Percentiles rank a stretch among this genome's conserved stretches.
phyloP scores from a whole-genome alignment of 2,797 vertebrate genomes.

The Vireo griseus region DNA sequence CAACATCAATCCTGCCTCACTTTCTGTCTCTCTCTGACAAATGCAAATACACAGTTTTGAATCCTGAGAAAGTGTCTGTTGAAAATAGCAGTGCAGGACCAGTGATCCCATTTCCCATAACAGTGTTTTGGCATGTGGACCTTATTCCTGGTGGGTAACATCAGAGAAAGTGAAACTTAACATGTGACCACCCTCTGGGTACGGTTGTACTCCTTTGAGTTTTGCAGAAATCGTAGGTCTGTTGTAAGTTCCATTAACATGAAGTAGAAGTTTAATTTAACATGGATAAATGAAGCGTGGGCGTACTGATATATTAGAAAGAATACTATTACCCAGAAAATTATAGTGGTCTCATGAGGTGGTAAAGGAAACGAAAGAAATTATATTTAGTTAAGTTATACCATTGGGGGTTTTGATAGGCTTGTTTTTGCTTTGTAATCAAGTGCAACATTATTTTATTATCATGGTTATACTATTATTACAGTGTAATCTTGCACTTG shows the following conservation, averaged over 20 bases:
- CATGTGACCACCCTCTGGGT: neutral
- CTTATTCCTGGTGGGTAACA: neutral
- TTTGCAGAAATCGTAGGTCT: neutral
- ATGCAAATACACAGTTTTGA: neutral
- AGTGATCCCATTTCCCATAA: neutral
- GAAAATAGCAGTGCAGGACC: accelerated
- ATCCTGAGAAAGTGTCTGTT: neutral
- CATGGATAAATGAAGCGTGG: constrained; percentile 30
- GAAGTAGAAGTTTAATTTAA: constrained; percentile 32
- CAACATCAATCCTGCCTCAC: neutral
- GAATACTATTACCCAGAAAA: constrained; percentile 30
- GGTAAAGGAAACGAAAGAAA: constrained; percentile 32
- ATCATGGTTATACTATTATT: neutral
- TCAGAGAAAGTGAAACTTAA: neutral
- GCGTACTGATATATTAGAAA: neutral
- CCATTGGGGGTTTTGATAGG: neutral
- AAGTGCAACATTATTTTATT: constrained; percentile 19
- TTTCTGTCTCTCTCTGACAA: neutral
- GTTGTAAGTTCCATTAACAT: neutral
- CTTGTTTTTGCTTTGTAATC: constrained; percentile 50
- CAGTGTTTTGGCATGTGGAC: neutral
- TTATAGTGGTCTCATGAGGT: constrained; percentile 37
- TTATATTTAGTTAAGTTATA: constrained; percentile 18
- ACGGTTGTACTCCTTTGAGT: neutral
- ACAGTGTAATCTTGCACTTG: constrained; percentile 6